Base-by-base conservation (phyloP, 1,140 invertebrate genomes). In the Hypothenemus hampei region DNA sequence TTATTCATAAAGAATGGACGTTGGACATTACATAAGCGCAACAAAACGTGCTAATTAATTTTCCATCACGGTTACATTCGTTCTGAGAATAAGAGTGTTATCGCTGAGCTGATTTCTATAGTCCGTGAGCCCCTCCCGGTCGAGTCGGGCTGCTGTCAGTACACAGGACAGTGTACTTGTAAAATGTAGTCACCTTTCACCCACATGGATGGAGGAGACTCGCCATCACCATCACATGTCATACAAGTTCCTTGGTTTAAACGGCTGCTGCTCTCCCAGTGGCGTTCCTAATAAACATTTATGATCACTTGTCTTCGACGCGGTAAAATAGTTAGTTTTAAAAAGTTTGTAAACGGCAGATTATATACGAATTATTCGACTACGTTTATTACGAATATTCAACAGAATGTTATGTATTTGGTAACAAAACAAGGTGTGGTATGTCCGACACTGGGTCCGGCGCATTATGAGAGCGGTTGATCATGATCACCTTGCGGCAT, bases 401-500 rank as follows among this genome's bases (percentile, higher is more conserved):
- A n/a, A n/a, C n/a, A n/a, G n/a, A n/a, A 29, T 29, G 26, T 7
- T 6, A 29, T 29, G 26, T n/a, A 37, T 37, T 37, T 37, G 10
- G 15, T n/a, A n/a, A n/a, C n/a, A n/a, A n/a, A 24, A 37, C 5
- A 15, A 49, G 46, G 46, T 49, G 46, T 49, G 48, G 48, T 48
- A 15, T 10, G 54, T 24, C 20, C 54, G 45, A 24, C 54, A 56
- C 54, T 56, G 54, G 16, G 19, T 40, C 11, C 3, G 46, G 46
- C 54, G 45, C 54, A 56, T 56, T 56, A 48, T 56, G 54, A 56
- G 54, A 56, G 26, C 54, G 54, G 45, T 56, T 56, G 54, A 56
- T 56, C 54, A 56, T 56, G 54, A 56, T 56, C 54, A 49, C 54
- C 54, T 56, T 56, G 54, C 54, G 54, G 54, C 54, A 56, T 56